A percentile compares a stretch with the other conserved stretches of the same genome.
Evolutionary conservation across 1,140 invertebrate species (phyloP).

Genomic region (Ditylenchus dipsaci): DNA sequence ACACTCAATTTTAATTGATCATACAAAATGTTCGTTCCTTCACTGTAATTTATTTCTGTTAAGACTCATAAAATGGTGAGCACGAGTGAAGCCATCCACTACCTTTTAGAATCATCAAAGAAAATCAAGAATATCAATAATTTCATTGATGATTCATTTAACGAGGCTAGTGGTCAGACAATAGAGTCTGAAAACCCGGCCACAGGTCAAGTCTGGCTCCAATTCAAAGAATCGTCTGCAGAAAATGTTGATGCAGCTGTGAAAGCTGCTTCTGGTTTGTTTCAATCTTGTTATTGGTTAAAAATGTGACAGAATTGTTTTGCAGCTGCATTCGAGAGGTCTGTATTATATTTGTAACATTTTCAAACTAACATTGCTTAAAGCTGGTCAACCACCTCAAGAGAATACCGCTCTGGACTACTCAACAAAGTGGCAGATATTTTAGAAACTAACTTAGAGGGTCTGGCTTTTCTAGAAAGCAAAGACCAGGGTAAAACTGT

Average conservation of each 20-base stretch:
- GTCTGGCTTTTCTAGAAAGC: slow-evolving; percentile 64
- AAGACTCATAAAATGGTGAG: slow-evolving; percentile 12
- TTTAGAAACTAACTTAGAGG: slow-evolving; percentile 62
- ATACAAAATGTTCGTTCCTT: no score
- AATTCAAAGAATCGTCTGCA: slow-evolving; percentile 61
- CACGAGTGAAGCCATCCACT: neutral
- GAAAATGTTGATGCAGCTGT: slow-evolving; percentile 58
- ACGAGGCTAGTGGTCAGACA: slow-evolving; percentile 51
- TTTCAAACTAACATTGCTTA: no score
- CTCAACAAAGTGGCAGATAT: slow-evolving; percentile 63
- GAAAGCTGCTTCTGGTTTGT: neutral
- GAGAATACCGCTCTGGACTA: slow-evolving; percentile 53
- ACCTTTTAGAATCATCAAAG: slow-evolving; percentile 5
- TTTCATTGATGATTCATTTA: slow-evolving; percentile 62
- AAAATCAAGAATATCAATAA: slow-evolving; percentile 51
- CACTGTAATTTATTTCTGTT: no score
- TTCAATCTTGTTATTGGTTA: neutral
- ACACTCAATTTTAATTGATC: no score
- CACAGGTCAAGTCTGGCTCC: slow-evolving; percentile 62
- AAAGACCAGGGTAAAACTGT: slow-evolving; percentile 66
- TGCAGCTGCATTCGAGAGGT: no score
- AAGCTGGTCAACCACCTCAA: slow-evolving; percentile 59
- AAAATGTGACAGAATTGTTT: neutral
- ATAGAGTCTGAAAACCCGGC: slow-evolving; percentile 62
- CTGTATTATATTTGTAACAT: slow-evolving; percentile 38